Conservation (phyloP, 2,888 invertebrate species). For the Athalia rosae region DNA sequence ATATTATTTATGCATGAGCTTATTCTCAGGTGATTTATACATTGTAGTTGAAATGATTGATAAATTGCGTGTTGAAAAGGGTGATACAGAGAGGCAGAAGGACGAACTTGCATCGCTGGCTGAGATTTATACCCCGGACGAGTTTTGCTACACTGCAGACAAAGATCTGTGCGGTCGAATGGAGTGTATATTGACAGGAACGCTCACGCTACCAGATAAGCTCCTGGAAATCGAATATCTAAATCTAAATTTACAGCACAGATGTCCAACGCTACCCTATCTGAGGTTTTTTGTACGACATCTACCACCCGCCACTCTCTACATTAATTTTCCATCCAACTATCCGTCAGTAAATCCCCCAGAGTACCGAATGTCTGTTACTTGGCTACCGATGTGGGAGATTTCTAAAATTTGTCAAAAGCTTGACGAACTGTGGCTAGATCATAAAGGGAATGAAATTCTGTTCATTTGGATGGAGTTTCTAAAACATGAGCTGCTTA, state of each 20-base stretch:
- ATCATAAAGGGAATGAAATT: conserved; percentile 59
- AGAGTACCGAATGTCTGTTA: conserved; percentile 55
- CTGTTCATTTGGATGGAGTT: conserved; percentile 62
- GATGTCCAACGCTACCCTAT: conserved; percentile 7
- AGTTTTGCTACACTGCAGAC: conserved; percentile 53
- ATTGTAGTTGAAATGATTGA: neutral
- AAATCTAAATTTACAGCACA: conserved; percentile 27
- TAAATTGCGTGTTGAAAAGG: neutral
- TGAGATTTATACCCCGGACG: conserved; percentile 56
- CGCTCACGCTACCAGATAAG: conserved; percentile 16
- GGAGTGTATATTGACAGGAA: conserved; percentile 15
- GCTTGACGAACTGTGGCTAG: conserved; percentile 62
- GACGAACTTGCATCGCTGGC: conserved; percentile 58
- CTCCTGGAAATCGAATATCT: conserved; percentile 38
- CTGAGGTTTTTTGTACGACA: conserved; percentile 52
- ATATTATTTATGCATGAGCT: too few relatives aligned
- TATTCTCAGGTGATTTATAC: too few relatives aligned
- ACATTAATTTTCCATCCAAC: conserved; percentile 53
- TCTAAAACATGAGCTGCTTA: conserved; percentile 56
- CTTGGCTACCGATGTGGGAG: conserved; percentile 61
- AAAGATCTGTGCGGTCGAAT: neutral
- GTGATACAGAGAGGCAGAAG: conserved; percentile 53
- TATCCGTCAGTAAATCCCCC: conserved; percentile 60
- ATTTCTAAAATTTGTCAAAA: conserved; percentile 57
- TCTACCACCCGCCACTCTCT: conserved; percentile 58